Percentiles rank a stretch among this genome's conserved stretches.
These are phyloP conservation scores for Dione juno DNA, from an alignment of 2,888 invertebrate genomes.

Conservation along the genomic window DNA sequence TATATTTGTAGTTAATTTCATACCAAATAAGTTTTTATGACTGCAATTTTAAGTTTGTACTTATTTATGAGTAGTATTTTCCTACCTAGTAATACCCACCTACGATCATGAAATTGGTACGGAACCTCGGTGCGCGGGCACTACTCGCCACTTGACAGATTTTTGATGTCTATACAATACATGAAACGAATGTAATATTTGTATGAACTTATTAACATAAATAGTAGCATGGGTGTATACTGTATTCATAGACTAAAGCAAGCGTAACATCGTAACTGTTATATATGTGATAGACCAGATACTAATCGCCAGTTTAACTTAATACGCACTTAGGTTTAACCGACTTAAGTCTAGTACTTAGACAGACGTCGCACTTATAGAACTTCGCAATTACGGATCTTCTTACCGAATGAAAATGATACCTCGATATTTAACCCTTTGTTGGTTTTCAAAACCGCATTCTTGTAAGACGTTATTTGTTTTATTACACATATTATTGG, in stretches of 20 bases:
- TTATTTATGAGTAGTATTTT: too few species aligned
- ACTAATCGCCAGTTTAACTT: conserved; percentile 44
- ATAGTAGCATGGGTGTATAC: background rate
- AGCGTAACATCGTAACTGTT: conserved; percentile 19
- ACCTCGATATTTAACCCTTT: conserved; percentile 60
- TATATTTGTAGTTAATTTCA: too few species aligned
- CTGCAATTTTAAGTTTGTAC: too few species aligned
- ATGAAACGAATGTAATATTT: too few species aligned
- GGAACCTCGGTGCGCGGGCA: too few species aligned
- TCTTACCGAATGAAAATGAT: conserved; percentile 55
- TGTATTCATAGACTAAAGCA: background rate
- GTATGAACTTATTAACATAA: too few species aligned
- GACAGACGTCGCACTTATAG: conserved; percentile 61
- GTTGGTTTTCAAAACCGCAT: conserved; percentile 31
- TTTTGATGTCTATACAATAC: too few species aligned
- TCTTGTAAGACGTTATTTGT: background rate
- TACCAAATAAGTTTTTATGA: too few species aligned
- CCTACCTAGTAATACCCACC: too few species aligned
- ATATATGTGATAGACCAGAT: conserved; percentile 38
- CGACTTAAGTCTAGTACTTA: conserved; percentile 48
- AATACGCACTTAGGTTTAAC: conserved; percentile 46
- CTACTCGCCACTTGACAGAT: too few species aligned
- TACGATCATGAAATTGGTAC: too few species aligned
- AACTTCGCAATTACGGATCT: conserved; percentile 62
- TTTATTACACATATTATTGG: background rate